Conservation (phyloP, 2,888 invertebrate species). For the Serrognathus titanus region DNA sequence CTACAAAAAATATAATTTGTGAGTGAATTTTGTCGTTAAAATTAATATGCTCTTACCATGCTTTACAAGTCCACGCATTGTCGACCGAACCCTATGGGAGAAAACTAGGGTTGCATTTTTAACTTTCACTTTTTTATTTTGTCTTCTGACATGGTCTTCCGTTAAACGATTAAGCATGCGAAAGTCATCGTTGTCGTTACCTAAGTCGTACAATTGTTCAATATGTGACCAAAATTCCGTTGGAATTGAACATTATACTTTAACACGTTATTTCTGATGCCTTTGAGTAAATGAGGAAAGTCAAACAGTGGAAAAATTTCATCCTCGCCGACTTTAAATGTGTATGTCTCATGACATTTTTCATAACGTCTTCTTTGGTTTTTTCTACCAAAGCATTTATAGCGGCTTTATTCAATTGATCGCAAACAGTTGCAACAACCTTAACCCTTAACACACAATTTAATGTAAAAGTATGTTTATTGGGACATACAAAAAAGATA, state of each 20-base stretch:
- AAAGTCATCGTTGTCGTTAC: neutral
- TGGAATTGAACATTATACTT: neutral
- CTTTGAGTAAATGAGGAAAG: neutral
- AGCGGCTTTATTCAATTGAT: neutral
- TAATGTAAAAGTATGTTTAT: no score
- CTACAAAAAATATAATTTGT: no score
- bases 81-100: no score
- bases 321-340: neutral
- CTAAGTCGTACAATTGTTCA: neutral
- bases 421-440: neutral
- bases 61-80: no score
- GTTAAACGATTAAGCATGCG: neutral
- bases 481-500: no score
- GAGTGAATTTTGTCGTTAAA: no score
- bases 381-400: neutral
- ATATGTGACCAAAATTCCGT: neutral
- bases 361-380: neutral
- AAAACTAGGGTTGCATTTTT: no score
- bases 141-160: neutral
- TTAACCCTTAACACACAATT: neutral
- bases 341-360: neutral
- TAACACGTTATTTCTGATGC: slow-evolving; percentile 1
- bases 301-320: neutral
- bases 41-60: no score
- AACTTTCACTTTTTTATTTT: neutral